A percentile compares a stretch with the other conserved stretches of the same genome.
Evolutionary conservation across 1,140 invertebrate species (phyloP).

Genomic region (Dendrolimus kikuchii): DNA sequence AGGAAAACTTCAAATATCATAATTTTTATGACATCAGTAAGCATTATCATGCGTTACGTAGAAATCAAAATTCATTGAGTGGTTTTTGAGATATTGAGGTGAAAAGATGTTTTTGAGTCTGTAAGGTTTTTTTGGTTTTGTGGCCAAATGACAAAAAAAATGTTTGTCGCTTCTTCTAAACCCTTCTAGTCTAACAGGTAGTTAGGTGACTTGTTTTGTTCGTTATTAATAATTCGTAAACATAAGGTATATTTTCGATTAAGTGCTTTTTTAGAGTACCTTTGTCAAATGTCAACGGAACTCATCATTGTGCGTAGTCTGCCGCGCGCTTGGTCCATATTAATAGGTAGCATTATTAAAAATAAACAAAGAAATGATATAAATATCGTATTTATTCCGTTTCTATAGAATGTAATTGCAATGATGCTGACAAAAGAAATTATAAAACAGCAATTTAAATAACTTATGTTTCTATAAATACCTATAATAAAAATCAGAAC

Average conservation of each 20-base stretch:
- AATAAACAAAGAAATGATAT: conserved; percentile 26
- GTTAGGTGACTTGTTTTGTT: no score
- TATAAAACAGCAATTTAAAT: conserved; percentile 36
- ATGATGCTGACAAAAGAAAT: conserved; percentile 48
- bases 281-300: neutral
- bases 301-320: neutral
- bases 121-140: no score
- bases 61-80: no score
- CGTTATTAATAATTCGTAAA: no score
- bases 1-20: no score
- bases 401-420: conserved; percentile 62
- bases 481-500: conserved; percentile 16
- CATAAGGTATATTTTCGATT: neutral
- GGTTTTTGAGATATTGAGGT: no score
- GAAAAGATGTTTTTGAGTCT: no score
- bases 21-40: no score
- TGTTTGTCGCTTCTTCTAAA: no score
- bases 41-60: no score
- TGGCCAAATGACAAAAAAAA: no score
- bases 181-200: no score
- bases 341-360: neutral
- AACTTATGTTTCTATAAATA: conserved; percentile 25
- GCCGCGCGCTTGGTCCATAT: neutral
- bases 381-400: conserved; percentile 62
- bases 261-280: neutral